Evolutionary conservation across 2,888 invertebrate genomes (phyloP).

Genomic region (Rhorus exstirpatorius): DNA sequence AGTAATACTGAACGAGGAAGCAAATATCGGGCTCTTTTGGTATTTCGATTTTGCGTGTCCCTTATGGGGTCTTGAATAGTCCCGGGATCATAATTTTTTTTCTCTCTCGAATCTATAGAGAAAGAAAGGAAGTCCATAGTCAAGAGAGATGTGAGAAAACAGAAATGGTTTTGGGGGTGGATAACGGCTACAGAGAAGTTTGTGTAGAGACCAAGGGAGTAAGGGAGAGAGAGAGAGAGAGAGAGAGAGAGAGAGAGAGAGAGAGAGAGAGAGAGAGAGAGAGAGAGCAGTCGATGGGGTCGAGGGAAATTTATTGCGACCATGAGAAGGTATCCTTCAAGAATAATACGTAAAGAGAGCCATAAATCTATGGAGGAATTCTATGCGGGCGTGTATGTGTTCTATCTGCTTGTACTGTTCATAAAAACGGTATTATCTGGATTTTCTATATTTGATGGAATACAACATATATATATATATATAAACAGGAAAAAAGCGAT

Average conservation of each 20-base stretch:
- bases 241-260: conserved; percentile 51
- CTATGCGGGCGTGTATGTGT: conserved; percentile 21
- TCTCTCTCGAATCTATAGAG: conserved; percentile 52
- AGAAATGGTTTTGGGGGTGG: conserved; percentile 32
- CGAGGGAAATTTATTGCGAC: conserved; percentile 67
- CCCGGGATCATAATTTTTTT: conserved; percentile 49
- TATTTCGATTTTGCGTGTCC: conserved; percentile 54
- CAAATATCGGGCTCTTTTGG: conserved; percentile 53
- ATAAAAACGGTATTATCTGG: conserved; percentile 51
- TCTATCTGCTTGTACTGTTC: conserved; percentile 45
- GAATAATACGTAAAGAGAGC: conserved; percentile 62
- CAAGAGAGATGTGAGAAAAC: conserved; percentile 29
- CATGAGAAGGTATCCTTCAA: conserved; percentile 66
- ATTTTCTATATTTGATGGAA: conserved; percentile 25
- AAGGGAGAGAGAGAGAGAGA: conserved; percentile 45
- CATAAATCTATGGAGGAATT: conserved; percentile 62
- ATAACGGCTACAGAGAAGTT: conserved; percentile 49
- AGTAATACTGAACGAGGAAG: conserved; percentile 72
- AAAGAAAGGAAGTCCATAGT: conserved; percentile 36
- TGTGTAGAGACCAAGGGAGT: conserved; percentile 42
- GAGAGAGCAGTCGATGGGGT: conserved; percentile 60
- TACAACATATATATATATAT: too few species aligned
- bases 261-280: conserved; percentile 48
- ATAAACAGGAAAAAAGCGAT: not conserved
- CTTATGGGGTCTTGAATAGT: conserved; percentile 24